Conservation (phyloP, 2,113 vertebrate genomes). For the Tyto alba region DNA sequence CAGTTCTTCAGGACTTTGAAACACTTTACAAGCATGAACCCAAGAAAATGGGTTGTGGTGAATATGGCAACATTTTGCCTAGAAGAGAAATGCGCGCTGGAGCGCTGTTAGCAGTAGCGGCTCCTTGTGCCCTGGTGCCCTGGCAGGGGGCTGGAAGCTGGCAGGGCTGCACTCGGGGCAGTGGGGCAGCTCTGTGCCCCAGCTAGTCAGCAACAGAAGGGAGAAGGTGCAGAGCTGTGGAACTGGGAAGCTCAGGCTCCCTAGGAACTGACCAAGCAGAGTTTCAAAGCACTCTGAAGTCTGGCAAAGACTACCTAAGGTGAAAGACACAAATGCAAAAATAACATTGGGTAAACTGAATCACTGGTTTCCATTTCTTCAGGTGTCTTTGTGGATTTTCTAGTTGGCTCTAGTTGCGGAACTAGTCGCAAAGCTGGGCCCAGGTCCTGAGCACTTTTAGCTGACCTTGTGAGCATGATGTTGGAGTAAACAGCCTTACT, state of each 20-base stretch:
- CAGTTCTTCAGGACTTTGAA: fast-evolving
- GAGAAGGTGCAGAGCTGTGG: neutral
- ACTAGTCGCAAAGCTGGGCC: neutral
- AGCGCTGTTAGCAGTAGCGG: neutral
- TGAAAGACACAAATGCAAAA: fast-evolving
- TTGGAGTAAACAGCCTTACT: neutral
- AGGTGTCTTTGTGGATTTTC: neutral
- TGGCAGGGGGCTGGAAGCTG: too few species aligned
- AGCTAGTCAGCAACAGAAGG: neutral
- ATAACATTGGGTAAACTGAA: fast-evolving
- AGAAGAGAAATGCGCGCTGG: fast-evolving
- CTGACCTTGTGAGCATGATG: fast-evolving
- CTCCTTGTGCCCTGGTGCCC: neutral
- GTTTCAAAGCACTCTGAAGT: fast-evolving
- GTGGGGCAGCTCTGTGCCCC: fast-evolving
- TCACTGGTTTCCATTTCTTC: neutral
- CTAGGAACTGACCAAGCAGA: neutral
- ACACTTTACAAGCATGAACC: neutral
- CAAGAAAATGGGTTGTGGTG: neutral
- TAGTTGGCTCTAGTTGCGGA: neutral
- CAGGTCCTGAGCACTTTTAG: neutral
- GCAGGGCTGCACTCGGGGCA: neutral
- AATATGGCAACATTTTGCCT: fast-evolving
- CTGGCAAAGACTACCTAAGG: fast-evolving
- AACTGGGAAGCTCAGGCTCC: neutral